Base-by-base conservation (phyloP, 2,888 invertebrate species). In the Tillus elongatus region DNA sequence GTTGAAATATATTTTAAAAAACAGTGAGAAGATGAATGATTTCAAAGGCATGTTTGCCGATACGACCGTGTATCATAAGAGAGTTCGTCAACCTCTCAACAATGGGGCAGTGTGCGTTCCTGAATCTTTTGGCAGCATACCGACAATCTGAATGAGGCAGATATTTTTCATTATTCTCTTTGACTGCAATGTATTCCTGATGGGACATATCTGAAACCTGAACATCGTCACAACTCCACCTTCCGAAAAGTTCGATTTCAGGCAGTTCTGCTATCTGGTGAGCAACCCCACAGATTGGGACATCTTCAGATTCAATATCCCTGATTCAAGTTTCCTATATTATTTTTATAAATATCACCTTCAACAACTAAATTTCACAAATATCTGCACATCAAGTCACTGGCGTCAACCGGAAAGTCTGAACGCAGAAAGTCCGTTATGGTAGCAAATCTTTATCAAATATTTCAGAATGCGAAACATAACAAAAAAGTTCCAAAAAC, bases 21-120 rank as follows among this genome's bases (percentile, higher is more conserved):
- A n/a, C 89, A 50, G 90, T 90, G 11, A 91, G 71, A 57, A 91
- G 73, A 60, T 90, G 92, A 60, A 98, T 98, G 64, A 99, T 99
- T 75, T 99, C 98, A 69, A 99, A 98, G 2, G 97, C 90, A 66
- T 99, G 98, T 67, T 96, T 97, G 11, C 98, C 93, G 62, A 99
- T 99, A 47, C 98, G 82, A 12, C 98, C 98, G 67, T 98, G 97
- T 96, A 97, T 97, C 98, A 99, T 99, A 56, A 98, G 70, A 1
- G 95, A 95, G 68, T 92, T 93, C 42, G 91, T 91, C 42, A 98
- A 74, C 61, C 98, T 85, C 71, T 99, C 98, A 40, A 98, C 97
- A 62, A 99, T 96, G 13, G 98, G 98, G 67, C 98, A 99, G 64
- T 96, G 95, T 30, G 98, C 97, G 72, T 99, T 99, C 45, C 97